Conservation (phyloP, 2,888 invertebrate species). For the Hemicrepidius hirtus region DNA sequence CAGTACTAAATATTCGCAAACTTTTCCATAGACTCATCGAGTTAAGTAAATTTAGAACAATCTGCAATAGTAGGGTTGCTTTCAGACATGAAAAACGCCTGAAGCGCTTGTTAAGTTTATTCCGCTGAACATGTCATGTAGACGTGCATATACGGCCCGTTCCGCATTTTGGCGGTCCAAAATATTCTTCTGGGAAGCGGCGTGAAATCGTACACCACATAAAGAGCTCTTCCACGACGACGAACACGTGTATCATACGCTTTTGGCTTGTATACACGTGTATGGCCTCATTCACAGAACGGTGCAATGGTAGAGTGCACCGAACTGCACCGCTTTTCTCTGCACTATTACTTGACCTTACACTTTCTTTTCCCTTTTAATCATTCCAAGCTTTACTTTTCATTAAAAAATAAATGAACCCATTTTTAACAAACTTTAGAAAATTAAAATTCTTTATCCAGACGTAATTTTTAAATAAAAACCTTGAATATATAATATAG, state of each 20-base stretch:
- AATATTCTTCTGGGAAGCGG: slow-evolving; percentile 48
- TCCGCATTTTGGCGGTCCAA: slow-evolving; percentile 44
- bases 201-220: slow-evolving; percentile 44
- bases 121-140: slow-evolving; percentile 16
- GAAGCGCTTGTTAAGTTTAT: slow-evolving; percentile 20
- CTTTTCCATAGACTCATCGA: too few species aligned
- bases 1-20: not conserved
- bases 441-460: too few species aligned
- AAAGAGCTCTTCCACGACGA: slow-evolving; percentile 32
- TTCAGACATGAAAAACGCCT: too few species aligned
- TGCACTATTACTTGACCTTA: slow-evolving; percentile 32
- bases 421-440: too few species aligned
- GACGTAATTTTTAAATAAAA: too few species aligned
- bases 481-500: too few species aligned
- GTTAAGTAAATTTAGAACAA: too few species aligned
- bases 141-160: slow-evolving; percentile 13
- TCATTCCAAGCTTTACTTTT: not conserved
- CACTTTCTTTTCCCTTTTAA: slow-evolving; percentile 10
- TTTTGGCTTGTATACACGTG: slow-evolving; percentile 31
- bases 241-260: slow-evolving; percentile 46
- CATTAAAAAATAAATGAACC: too few species aligned
- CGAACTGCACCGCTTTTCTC: slow-evolving; percentile 33
- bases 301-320: slow-evolving; percentile 39
- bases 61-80: too few species aligned
- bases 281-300: slow-evolving; percentile 48